A percentile compares a stretch with the other conserved stretches of the same genome.
phyloP scores from a whole-genome alignment of 2,888 invertebrate genomes.

The Phaonia tiefii region DNA sequence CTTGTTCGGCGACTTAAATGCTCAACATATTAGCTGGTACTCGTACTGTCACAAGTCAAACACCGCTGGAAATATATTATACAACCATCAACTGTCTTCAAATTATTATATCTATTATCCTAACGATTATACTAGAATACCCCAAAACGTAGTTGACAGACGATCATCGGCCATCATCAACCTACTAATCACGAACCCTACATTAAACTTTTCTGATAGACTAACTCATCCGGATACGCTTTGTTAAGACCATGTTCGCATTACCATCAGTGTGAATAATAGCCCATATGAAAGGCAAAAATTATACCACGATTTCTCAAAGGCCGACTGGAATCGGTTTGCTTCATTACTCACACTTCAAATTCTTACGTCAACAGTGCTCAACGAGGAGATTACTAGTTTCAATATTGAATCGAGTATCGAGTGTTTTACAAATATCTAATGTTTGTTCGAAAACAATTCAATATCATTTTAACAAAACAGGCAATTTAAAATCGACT shows the following conservation, averaged over 20 bases:
- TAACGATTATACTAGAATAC: background rate
- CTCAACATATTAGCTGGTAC: slow-evolving; percentile 10
- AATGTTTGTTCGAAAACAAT: too few relatives aligned
- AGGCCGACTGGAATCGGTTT: slow-evolving; percentile 1
- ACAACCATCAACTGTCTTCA: too few relatives aligned
- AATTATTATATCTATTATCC: slow-evolving; percentile 5
- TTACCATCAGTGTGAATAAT: background rate
- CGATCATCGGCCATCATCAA: background rate
- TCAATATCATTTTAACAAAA: too few relatives aligned
- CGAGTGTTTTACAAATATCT: too few relatives aligned
- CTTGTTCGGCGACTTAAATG: background rate
- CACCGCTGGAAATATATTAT: slow-evolving; percentile 7
- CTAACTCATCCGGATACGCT: background rate
- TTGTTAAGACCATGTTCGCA: slow-evolving; percentile 5
- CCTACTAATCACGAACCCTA: slow-evolving; percentile 1
- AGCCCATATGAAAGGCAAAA: background rate
- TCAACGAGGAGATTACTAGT: too few relatives aligned
- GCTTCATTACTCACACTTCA: too few relatives aligned
- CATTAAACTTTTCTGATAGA: background rate
- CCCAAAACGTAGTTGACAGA: background rate
- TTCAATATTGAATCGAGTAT: too few relatives aligned
- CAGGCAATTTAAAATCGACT: background rate
- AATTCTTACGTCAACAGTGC: too few relatives aligned
- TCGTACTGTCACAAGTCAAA: background rate
- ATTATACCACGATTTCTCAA: background rate